These are phyloP conservation scores for Eilema depressum DNA, from an alignment of 2,888 invertebrate species.

Conservation along the genomic window DNA sequence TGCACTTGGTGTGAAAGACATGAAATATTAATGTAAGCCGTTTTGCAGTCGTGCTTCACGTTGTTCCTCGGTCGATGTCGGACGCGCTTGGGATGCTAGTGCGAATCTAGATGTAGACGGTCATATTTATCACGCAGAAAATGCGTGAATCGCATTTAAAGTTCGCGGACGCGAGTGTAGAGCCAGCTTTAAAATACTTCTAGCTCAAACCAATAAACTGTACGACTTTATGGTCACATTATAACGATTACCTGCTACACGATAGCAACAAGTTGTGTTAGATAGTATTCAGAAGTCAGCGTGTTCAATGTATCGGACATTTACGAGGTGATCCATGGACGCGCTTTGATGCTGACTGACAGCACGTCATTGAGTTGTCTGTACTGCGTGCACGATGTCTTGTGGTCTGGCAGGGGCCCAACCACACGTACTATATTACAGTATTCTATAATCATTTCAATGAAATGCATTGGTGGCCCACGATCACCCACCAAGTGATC, in stretches of 20 bases:
- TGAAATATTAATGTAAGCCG: not conserved
- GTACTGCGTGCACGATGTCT: not conserved
- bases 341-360: slow-evolving; percentile 9
- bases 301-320: slow-evolving; percentile 25
- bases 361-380: slow-evolving; percentile 16
- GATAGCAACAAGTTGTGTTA: slow-evolving; percentile 22
- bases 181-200: not conserved
- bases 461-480: too few species aligned
- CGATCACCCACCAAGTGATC: too few species aligned
- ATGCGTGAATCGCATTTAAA: not conserved
- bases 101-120: not conserved
- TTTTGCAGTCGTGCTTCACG: not conserved
- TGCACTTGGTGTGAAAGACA: not conserved
- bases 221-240: not conserved
- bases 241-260: slow-evolving; percentile 9
- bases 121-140: too few species aligned
- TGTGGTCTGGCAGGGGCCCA: not conserved
- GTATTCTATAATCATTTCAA: not conserved
- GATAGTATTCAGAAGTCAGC: slow-evolving; percentile 22
- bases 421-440: not conserved
- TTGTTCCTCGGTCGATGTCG: not conserved
- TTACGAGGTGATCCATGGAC: slow-evolving; percentile 6
- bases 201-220: not conserved
- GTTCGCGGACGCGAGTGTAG: not conserved
- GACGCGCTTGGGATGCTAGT: not conserved